phyloP scores from a whole-genome alignment of 2,113 vertebrate genomes.

The Pygoscelis adeliae region DNA sequence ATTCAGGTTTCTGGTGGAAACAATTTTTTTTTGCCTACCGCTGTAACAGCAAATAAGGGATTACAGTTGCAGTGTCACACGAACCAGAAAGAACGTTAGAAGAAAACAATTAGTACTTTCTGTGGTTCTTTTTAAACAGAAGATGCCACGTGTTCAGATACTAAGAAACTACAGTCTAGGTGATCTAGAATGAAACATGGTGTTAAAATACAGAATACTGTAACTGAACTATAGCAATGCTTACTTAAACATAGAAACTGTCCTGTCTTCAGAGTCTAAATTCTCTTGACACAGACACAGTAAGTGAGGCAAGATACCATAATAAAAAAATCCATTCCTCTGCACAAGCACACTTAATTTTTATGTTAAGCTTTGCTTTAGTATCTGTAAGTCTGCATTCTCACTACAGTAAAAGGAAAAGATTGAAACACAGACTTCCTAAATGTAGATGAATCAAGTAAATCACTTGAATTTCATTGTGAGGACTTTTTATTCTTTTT shows the following conservation, averaged over 20 bases:
- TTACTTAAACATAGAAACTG: neutral
- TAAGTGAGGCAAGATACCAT: neutral
- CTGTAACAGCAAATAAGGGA: neutral
- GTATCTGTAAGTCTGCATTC: neutral
- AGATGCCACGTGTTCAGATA: neutral
- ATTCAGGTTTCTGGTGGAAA: neutral
- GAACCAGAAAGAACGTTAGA: neutral
- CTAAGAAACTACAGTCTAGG: neutral
- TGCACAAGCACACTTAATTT: neutral
- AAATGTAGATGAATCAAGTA: neutral
- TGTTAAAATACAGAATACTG: neutral
- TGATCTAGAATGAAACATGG: neutral
- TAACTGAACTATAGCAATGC: neutral
- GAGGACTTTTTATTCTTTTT: neutral
- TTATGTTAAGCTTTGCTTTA: neutral
- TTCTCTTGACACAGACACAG: neutral
- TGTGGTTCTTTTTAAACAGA: neutral
- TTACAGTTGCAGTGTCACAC: neutral
- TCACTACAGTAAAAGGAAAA: neutral
- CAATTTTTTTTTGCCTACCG: neutral
- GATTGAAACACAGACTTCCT: neutral
- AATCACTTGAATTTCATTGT: neutral
- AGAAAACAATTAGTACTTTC: neutral
- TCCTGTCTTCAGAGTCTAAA: neutral
- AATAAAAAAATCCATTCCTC: neutral